phyloP scores from a whole-genome alignment of 2,113 vertebrate species.

The Aptenodytes forsteri region DNA sequence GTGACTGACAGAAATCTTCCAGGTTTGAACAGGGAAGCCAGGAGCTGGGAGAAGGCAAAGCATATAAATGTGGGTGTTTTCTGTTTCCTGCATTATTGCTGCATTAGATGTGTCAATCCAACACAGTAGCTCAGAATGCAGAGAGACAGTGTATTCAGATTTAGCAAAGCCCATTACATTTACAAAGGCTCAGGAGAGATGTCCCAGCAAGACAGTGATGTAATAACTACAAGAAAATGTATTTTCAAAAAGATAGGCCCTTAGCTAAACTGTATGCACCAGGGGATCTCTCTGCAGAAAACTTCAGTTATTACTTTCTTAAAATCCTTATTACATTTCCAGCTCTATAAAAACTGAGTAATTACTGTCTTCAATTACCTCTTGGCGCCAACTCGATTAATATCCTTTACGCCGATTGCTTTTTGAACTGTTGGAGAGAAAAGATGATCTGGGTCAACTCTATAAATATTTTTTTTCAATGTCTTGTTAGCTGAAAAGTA shows the following conservation, averaged over 20 bases:
- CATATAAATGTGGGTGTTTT: not conserved
- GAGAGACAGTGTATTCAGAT: not conserved
- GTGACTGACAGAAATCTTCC: not conserved
- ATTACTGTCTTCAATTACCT: constrained; percentile 67
- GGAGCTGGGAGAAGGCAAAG: not conserved
- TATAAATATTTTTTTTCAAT: not conserved
- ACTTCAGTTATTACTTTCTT: constrained; percentile 58
- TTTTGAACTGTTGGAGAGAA: constrained; percentile 57
- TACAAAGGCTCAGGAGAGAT: constrained; percentile 39
- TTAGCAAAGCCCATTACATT: not conserved
- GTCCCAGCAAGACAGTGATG: constrained; percentile 58
- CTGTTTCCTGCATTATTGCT: not conserved
- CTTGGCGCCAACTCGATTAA: constrained; percentile 45
- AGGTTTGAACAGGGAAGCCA: not conserved
- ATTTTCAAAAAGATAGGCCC: constrained; percentile 39
- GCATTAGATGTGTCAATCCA: not conserved
- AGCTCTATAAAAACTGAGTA: constrained; percentile 60
- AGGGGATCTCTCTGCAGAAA: constrained; percentile 42
- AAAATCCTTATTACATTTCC: constrained; percentile 59
- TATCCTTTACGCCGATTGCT: not conserved
- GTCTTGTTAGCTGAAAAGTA: not conserved
- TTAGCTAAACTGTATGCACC: constrained; percentile 48
- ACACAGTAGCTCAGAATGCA: not conserved
- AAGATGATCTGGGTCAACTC: constrained; percentile 54
- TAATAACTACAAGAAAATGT: constrained; percentile 56